A percentile compares a stretch with the other conserved stretches of the same genome.
Evolutionary conservation across 2,113 vertebrate genomes (phyloP).

Genomic region (Tenrec ecaudatus): DNA sequence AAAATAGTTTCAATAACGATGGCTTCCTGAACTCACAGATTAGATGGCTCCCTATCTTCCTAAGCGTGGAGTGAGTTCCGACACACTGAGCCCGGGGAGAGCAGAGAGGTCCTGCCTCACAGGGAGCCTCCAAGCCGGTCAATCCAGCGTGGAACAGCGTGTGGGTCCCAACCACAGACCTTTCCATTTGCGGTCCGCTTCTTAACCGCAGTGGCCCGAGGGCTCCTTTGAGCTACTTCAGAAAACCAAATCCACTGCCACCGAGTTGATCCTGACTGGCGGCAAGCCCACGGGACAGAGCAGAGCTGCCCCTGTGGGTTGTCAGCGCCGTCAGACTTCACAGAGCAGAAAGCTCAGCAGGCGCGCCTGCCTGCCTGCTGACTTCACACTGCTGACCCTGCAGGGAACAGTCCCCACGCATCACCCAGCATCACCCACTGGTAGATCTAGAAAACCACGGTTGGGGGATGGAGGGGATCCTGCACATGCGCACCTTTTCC

Average conservation of each 20-base stretch:
- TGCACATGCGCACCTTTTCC: not conserved
- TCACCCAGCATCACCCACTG: too few species aligned
- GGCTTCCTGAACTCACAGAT: not conserved
- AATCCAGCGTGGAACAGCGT: too few species aligned
- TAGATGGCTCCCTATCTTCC: not conserved
- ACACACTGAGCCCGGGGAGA: too few species aligned
- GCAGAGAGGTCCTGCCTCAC: too few species aligned
- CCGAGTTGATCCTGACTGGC: not conserved
- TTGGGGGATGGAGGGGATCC: not conserved
- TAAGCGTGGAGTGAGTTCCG: not conserved
- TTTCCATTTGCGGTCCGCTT: too few species aligned
- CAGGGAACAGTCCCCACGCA: too few species aligned
- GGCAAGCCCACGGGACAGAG: not conserved
- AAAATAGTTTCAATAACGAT: slow-evolving; percentile 17
- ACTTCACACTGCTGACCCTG: not conserved
- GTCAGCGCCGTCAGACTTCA: not conserved
- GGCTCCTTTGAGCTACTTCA: too few species aligned
- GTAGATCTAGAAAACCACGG: not conserved
- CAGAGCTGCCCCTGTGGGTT: not conserved
- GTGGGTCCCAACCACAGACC: too few species aligned
- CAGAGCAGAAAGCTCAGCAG: not conserved
- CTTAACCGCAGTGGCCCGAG: too few species aligned
- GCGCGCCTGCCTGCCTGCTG: not conserved
- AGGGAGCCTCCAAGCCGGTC: too few species aligned
- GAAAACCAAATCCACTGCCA: too few species aligned